These are phyloP conservation scores for Verasper variegatus DNA, from an alignment of 2,113 vertebrate species.

Conservation along the genomic window DNA sequence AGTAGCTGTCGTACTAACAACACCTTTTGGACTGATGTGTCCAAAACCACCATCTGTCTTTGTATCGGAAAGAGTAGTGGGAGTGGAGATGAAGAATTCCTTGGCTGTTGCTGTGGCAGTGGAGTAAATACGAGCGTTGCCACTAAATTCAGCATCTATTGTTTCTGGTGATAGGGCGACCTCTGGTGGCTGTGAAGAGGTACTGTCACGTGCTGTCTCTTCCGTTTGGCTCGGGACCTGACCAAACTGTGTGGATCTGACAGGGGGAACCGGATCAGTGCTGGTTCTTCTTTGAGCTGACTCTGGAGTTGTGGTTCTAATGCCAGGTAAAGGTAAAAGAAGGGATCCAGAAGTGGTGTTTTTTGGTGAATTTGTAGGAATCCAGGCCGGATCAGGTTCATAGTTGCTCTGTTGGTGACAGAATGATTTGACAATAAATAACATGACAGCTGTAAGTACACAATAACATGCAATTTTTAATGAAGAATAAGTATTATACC, in stretches of 20 bases:
- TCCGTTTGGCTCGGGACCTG: constrained; percentile 7
- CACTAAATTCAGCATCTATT: constrained; percentile 6
- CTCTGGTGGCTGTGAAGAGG: constrained; percentile 32
- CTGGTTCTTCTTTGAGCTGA: constrained; percentile 17
- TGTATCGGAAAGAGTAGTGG: not conserved
- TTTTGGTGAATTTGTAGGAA: constrained; percentile 18
- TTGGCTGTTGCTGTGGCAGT: constrained; percentile 10
- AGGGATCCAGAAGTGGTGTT: constrained; percentile 27
- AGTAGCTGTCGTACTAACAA: not conserved
- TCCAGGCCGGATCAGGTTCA: constrained; percentile 37
- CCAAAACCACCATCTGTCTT: constrained; percentile 2
- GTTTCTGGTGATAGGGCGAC: constrained; percentile 10
- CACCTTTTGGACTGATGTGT: not conserved
- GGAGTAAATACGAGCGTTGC: constrained; percentile 13
- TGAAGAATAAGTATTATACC: constrained; percentile 46
- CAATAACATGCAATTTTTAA: not conserved
- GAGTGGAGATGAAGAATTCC: not conserved
- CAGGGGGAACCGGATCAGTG: constrained; percentile 10
- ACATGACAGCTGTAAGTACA: not conserved
- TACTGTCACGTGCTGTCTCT: constrained; percentile 1
- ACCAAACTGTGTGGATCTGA: constrained; percentile 16
- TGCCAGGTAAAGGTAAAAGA: constrained; percentile 23
- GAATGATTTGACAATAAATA: not conserved
- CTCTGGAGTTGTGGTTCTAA: constrained; percentile 46
- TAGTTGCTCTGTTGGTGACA: constrained; percentile 60